Conservation (phyloP, 2,888 invertebrate species). For the Apamea epomidion region DNA sequence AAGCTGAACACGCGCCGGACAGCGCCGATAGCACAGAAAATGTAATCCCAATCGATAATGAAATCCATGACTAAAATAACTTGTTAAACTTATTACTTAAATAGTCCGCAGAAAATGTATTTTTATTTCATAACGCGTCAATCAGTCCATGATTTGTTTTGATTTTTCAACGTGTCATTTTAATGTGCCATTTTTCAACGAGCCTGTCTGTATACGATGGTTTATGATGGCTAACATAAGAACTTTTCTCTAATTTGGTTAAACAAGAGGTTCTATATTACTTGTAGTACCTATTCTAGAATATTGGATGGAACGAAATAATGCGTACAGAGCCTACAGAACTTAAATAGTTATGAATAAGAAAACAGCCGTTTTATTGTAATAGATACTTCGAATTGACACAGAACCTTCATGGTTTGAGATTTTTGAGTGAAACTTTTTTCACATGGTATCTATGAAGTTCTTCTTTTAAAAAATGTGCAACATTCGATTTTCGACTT, state of each 20-base stretch:
- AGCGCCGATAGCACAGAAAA: conserved; percentile 85
- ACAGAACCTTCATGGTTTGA: too few relatives aligned
- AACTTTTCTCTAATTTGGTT: background rate
- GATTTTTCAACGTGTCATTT: background rate
- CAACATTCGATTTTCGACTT: too few relatives aligned
- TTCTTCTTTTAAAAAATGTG: too few relatives aligned
- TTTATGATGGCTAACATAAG: background rate
- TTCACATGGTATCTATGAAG: too few relatives aligned
- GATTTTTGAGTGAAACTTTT: too few relatives aligned
- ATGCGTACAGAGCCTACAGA: conserved; percentile 8
- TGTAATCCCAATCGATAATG: conserved; percentile 68
- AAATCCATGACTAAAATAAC: conserved; percentile 1
- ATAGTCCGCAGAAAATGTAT: conserved; percentile 15
- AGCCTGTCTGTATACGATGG: background rate
- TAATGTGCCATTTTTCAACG: background rate
- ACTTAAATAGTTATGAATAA: conserved; percentile 38
- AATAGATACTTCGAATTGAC: too few relatives aligned
- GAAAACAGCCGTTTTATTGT: too few relatives aligned
- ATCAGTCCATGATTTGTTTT: background rate
- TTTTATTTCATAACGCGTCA: background rate
- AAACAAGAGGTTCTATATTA: background rate
- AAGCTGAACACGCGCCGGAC: conserved; percentile 69
- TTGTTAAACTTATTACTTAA: conserved; percentile 19
- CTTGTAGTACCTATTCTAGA: too few relatives aligned
- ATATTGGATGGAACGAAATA: background rate